Conservation (phyloP, 1,140 invertebrate genomes). For the Alviniconcha marisindica region DNA sequence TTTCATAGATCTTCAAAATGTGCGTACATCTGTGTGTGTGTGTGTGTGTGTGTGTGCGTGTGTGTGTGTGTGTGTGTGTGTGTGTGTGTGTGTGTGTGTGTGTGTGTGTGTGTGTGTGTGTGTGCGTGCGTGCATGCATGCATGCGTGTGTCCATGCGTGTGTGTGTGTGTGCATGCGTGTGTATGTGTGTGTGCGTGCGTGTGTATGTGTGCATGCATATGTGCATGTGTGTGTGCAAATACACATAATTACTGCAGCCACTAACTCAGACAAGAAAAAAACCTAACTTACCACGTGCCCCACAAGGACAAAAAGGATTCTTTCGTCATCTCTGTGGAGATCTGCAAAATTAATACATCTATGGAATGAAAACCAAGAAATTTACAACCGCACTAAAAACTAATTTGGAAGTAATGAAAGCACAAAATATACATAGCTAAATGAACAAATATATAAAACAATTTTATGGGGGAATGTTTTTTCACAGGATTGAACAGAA, state of each 20-base stretch:
- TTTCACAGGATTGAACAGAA: too few species aligned
- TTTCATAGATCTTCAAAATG: too few species aligned
- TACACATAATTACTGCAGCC: background rate
- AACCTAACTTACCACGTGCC: slow-evolving; percentile 50
- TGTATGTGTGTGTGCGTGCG: background rate
- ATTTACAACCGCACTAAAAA: too few species aligned
- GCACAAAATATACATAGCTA: too few species aligned
- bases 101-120: slow-evolving; percentile 35
- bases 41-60: too few species aligned
- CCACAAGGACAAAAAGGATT: slow-evolving; percentile 50
- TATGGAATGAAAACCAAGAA: too few species aligned
- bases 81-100: slow-evolving; percentile 18
- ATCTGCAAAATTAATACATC: too few species aligned
- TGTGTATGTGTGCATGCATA: slow-evolving; percentile 22
- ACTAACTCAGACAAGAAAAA: background rate
- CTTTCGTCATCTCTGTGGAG: slow-evolving; percentile 43
- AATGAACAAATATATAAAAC: too few species aligned
- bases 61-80: background rate
- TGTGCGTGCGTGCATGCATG: slow-evolving; percentile 20
- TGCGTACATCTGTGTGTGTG: too few species aligned
- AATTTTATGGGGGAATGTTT: too few species aligned
- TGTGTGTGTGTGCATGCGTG: slow-evolving; percentile 15
- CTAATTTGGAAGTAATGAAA: too few species aligned
- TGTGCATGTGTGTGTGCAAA: background rate
- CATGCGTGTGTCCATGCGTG: background rate